Base-by-base conservation (phyloP, 37 sponge, comb jelly and placozoan genomes). In the Diacarnus erythraeanus region DNA sequence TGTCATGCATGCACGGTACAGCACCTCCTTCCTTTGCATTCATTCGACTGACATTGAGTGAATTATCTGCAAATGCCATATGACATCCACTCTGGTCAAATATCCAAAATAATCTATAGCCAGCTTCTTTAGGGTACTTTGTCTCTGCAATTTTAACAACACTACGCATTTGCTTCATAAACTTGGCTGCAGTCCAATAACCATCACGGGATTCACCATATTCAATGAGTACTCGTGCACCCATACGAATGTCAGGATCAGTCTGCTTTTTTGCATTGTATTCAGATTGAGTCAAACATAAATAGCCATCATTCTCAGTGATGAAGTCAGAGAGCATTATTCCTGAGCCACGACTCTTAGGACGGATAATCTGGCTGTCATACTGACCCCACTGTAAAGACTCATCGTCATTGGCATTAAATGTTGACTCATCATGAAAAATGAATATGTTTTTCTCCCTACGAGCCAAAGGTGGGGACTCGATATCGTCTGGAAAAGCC, bases 271-370 rank as follows among this genome's bases (percentile, higher is more conserved):
- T 5, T 27, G 3, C 6, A 35, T 31, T 30, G n/a, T n/a, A n/a
- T n/a, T n/a, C n/a, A n/a, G n/a, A n/a, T n/a, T n/a, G n/a, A n/a
- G n/a, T n/a, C n/a, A n/a, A n/a, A n/a, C n/a, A n/a, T n/a, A n/a
- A n/a, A n/a, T n/a, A n/a, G n/a, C n/a, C n/a, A n/a, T n/a, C n/a
- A n/a, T n/a, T n/a, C n/a, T 74, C 69, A 2, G 74, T 64, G 58
- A 74, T 44, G 57, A 74, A 74, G 65, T 83, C 83, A 6, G 60
- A 44, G 0, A 77, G 71, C 86, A 72, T 73, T 5, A 81, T 69
- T 4, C 87, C 80, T 26, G 80, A 74, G n/a, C 76, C 87, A 57
- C 51, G 69, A n/a, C 59, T 58, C 42, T 86, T 80, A 27, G 87
- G 87, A 4, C n/a, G 27, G 18, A 86, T 74, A 3, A 57, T 6